Evolutionary conservation across 2,113 vertebrate genomes (phyloP), one percentile per base, ranked within the genome.

Genomic region (Calyptommatus sinebrachiatus): DNA sequence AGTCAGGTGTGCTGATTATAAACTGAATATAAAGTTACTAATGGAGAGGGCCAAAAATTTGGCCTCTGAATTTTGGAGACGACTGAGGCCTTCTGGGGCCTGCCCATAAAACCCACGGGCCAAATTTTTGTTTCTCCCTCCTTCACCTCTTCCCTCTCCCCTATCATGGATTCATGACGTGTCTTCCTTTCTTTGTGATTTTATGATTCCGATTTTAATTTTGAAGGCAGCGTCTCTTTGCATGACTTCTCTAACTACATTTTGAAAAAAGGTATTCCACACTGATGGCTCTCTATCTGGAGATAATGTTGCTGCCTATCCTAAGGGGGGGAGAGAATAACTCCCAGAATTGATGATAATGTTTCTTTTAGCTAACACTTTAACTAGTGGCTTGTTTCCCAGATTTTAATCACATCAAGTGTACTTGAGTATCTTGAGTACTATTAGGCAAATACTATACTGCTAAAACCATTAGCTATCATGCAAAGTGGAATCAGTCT

Each of bases 331-430:
- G 87, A 67, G 26, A 28, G 9, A 46, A 35, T 81, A 77, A 81
- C 48, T 1, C 1, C 73, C 73, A 83, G 79, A 73, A 85, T 84
- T 87, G 48, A 86, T 84, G 78, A 82, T 18, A 29, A 2, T 0
- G 24, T 29, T 5, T 79, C 80, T 87, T 82, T 89, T 86, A 85
- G 80, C 48, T 75, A 0, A 26, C 4, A 45, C 77, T 61, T 1
- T 74, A 74, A 2, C 16, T 77, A 41, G 62, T 76, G 73, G 28
- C 67, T 78, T 11, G 1, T 82, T 70, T 0, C 7, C 53, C 71
- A 81, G 79, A 16, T 79, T 88, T 20, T 20, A 76, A 26, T 28
- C 0, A 2, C 82, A 88, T 88, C 88, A 87, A 91, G 85, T 45
- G 1, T 0, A 57, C 14, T 57, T 57, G 53, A 57, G 53, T 57